Base-by-base conservation (phyloP, 1,140 invertebrate species). In the Galleria mellonella region DNA sequence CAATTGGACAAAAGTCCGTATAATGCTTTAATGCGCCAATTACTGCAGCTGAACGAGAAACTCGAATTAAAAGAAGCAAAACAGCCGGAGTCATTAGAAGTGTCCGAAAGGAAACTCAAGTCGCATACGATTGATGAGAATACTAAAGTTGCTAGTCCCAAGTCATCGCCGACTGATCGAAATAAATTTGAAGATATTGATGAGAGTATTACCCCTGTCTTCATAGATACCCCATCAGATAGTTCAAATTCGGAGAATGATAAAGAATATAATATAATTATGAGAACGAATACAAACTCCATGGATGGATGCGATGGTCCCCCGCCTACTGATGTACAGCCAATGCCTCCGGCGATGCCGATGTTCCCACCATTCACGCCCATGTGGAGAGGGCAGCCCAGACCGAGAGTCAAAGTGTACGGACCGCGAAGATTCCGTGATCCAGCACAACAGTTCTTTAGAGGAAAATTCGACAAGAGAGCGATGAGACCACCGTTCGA, bases 1-100 rank as follows among this genome's bases (percentile, higher is more conserved):
- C 88, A 89, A 9, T 90, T 98, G 23, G 92, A 92, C 23, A 91
- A 92, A 59, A 90, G 91, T 7, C 91, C 96, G 60, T 95, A 96
- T 65, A 93, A 94, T 51, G 89, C 93, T 5, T 72, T 97, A 2
- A 91, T 94, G 54, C 92, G 94, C 65, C 92, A 94, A 67, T 91
- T 94, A 1, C 81, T 94, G 31, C 89, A 92, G 51, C 89, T 96
- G 49, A 94, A 94, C 53, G 93, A 96, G 55, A 90, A 90, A 10
- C 89, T 94, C 46, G 94, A 95, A 70, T 68, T 94, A 4, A 89
- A 92, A 50, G 93, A 94, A 30, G 91, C 92, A 0, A 91, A 94
- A 58, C 87, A 92, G 14, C 90, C 91, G 17, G 92, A 94, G 36
- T 87, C 85, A 0, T 46, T 88, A 13, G 83, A 87, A 55, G 55